Base-by-base conservation (phyloP, 2,113 vertebrate genomes). In the Polypterus senegalus region DNA sequence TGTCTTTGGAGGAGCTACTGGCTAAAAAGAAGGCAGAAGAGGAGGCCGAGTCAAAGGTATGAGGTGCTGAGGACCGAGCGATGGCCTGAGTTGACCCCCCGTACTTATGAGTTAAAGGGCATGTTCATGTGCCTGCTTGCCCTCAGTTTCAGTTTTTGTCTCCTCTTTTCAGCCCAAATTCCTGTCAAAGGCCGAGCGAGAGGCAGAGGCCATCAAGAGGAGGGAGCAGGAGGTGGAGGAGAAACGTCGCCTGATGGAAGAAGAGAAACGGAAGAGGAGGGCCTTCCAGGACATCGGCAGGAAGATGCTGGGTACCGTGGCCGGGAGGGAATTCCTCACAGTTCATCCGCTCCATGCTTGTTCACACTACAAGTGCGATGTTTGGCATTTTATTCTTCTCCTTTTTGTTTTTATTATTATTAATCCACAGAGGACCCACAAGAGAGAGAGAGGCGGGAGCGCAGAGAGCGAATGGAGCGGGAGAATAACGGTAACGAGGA, bases 1-100 rank as follows among this genome's bases (percentile, higher is more conserved):
- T 99, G 54, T 99, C 96, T 61, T 69, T 99, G 75, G 96, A 99
- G 73, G 96, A 98, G 76, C 87, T 99, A 70, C 79, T 99, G 55
- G 92, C 94, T 1, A 97, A 97, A 77, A 99, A 98, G 67, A 97
- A 98, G 66, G 93, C 92, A 44, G 96, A 94, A 48, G 94, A 99
- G 61, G 94, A 97, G 73, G 94, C 94, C 0, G 94, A 98, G 67
- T 85, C 94, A 10, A 99, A 99, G 88, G 96, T 95, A 63, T 51
- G 49, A 51, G 49, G 49, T 51, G 49, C 49, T 2, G 2, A 9
- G 27, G 27, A 27, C 27, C 27, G 27, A 27, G 27, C 27, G 27
- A 27, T 27, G 27, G 27, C 27, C 27, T 27, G 27, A 27, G 27
- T 27, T 27, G 27, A 27, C 27, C 27, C 27, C 27, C 27, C 27